Evolutionary conservation across 1,140 invertebrate species (phyloP), one percentile per base, ranked within the genome.

Genomic region (Halotydeus destructor): DNA sequence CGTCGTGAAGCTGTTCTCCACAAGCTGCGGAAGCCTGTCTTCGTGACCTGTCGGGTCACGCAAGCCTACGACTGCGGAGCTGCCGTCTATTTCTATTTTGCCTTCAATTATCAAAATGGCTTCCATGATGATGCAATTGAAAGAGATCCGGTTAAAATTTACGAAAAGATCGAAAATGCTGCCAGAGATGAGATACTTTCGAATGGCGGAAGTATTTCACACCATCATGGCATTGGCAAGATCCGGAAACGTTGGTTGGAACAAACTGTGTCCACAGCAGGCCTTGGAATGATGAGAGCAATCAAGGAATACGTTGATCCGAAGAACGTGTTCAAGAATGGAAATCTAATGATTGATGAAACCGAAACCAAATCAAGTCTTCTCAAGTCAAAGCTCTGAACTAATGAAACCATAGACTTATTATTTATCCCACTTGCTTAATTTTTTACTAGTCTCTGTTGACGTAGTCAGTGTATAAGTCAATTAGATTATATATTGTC

Each of bases 81-180:
- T 51, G 94, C 88, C 58, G 76, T 97, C 38, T 98, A 98, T 58
- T 97, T 98, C 60, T 98, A 98, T 59, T 86, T 97, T 66, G 91
- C 71, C 0, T 89, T 91, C 60, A 86, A 81, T 55, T 78, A 76
- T 55, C 54, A 57, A 4, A 62, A 68, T 6, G 59, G 77, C 12
- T n/a, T 35, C 8, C 24, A n/a, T 24, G 54, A 60, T 12, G 48
- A 58, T 16, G n/a, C n/a, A n/a, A n/a, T n/a, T n/a, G n/a, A n/a
- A n/a, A n/a, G n/a, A n/a, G 68, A 86, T 59, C 79, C 85, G 0
- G 71, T 91, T 2, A 59, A 69, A n/a, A 61, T 74, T 0, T 91
- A 88, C 60, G 81, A 91, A 52, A 59, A 72, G 30, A 69, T 72
- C 49, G 67, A 73, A 60, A 67, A 71, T 18, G 69, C 69, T 36